Evolutionary conservation across 2,797 vertebrate species (phyloP), one percentile per base, ranked within the genome.

Genomic region (Xiphorhynchus erythropygius): DNA sequence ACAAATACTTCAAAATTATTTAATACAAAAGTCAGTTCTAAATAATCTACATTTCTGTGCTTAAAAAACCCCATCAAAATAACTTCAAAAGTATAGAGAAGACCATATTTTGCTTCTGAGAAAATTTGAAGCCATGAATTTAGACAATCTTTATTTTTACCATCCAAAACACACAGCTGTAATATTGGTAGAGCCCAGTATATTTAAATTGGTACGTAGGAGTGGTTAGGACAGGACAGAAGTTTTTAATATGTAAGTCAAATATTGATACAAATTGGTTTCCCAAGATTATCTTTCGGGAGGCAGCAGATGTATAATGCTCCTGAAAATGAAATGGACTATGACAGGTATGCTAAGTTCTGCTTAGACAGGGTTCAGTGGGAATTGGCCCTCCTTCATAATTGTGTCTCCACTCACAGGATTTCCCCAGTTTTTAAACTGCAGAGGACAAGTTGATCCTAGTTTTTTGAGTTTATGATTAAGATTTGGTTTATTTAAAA

Each of bases 341-440:
- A 69, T 94, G 94, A 93, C 93, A 96, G 73, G 46, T 93, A 81
- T 53, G 74, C 22, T 80, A 88, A 93, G 94, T 74, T 94, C 74
- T 93, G 83, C 88, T 81, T 75, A 95, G 90, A 79, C 7, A 75
- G 69, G 41, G 24, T 90, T 95, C 83, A 85, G 86, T 74, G 75
- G 50, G 62, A 95, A 17, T 64, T 50, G 27, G 28, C 18, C 75
- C 37, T 92, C 75, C 50, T 95, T 89, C 69, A 90, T 73, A 89
- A 89, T 89, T 96, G 19, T 18, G 18, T 50, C 33, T 62, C 32
- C 0, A 2, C 30, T 75, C 25, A 12, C 7, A 73, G 22, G 7
- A 76, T 44, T 85, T 81, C 41, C 71, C n/a, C 14, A 28, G 27
- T 8, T 90, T 83, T 82, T 32, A 90, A 32, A 32, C 42, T 5